phyloP scores from a whole-genome alignment of 2,797 vertebrate species.

The Alectoris magna region DNA sequence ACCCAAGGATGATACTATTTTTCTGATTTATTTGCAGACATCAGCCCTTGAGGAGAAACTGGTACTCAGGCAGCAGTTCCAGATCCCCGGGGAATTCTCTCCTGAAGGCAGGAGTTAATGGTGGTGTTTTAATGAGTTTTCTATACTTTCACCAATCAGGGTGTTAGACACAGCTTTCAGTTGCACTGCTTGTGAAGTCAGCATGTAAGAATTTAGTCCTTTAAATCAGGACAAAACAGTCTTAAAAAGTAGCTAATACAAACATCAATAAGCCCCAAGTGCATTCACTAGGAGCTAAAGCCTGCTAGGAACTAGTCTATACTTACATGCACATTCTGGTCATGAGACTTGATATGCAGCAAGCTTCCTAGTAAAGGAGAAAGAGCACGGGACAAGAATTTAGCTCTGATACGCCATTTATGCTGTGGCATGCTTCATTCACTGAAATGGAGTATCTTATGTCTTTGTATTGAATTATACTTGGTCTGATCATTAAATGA shows the following conservation, averaged over 20 bases:
- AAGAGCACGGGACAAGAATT: not conserved
- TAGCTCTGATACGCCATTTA: not conserved
- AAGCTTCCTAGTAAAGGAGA: not conserved
- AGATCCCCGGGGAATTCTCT: not conserved
- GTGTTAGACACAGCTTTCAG: not conserved
- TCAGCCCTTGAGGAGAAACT: not conserved
- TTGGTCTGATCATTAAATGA: conserved; percentile 59
- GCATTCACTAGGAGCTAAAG: not conserved
- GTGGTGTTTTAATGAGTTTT: not conserved
- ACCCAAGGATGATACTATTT: not conserved
- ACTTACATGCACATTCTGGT: not conserved
- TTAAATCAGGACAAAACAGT: not conserved
- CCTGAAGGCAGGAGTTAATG: not conserved
- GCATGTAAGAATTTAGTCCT: not conserved
- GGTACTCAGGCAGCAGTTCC: not conserved
- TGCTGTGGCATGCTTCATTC: conserved; percentile 10
- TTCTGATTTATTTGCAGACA: not conserved
- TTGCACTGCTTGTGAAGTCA: not conserved
- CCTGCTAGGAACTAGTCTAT: not conserved
- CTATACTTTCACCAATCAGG: not conserved
- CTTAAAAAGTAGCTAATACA: not conserved
- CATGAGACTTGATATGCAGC: not conserved
- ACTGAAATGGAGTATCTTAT: conserved; percentile 3
- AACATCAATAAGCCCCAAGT: not conserved
- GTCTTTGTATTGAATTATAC: conserved; percentile 49